Evolutionary conservation across 1,140 invertebrate genomes (phyloP), one percentile per base, ranked within the genome.

Genomic region (Pseudomyrmex cubaensis): DNA sequence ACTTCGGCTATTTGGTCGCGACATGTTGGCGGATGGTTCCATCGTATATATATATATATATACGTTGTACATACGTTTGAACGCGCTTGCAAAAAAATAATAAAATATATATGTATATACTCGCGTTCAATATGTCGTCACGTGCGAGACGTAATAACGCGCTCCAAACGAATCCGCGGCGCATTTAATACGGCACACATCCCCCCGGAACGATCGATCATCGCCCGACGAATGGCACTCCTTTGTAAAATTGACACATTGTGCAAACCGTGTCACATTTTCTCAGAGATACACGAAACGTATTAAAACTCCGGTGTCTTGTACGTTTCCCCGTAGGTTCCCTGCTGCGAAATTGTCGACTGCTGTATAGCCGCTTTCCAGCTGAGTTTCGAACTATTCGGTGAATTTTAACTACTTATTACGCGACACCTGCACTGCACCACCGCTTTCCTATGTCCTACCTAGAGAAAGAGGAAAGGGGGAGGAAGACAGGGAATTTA

Each of bases 61-160:
- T 3, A 25, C 25, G 25, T 25, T 25, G 50, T 52, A 13, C 50
- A 10, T 35, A 35, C 35, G 5, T 35, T 7, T 35, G 5, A 35
- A 7, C 35, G 35, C 35, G 48, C 13, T 13, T 0, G 15, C 25
- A 78, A 63, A 63, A 70, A 59, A 57, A 78, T 54, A 25, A 48
- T 48, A 10, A 59, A 57, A 35, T 35, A 35, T 3, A 35, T 35
- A 35, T 4, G 0, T 35, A 35, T 35, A 35, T 35, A 35, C 3
- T 7, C 15, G 17, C 64, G 20, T 25, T 70, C 44, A 2, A 70
- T 59, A 22, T 48, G 35, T 48, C 54, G 64, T 44, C 54, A 78
- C 64, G 76, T 78, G 63, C 13, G 63, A n/a, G 10, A 15, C 35
- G 15, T 80, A 80, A 80, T 80, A 80, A 70, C 76, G 63, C 57